These are phyloP conservation scores for Octodonta nipae DNA, from an alignment of 2,888 invertebrate species.

Conservation along the genomic window DNA sequence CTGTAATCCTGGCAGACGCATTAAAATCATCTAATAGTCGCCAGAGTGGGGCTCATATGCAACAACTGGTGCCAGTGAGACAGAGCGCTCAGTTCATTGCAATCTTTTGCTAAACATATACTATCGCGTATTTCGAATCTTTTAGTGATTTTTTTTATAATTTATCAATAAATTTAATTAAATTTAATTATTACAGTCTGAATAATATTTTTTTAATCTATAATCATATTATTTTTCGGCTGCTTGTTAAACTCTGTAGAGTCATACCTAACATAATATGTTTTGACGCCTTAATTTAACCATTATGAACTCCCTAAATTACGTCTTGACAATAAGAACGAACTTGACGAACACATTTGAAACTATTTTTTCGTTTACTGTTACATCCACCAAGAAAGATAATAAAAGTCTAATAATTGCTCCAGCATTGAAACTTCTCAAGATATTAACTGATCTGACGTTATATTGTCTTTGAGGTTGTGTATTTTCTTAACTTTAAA, in stretches of 20 bases:
- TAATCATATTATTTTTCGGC: constrained; percentile 3
- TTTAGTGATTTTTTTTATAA: no score
- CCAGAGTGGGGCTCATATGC: no score
- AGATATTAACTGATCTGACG: not conserved
- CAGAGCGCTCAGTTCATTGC: no score
- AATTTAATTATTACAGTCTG: no score
- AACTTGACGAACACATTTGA: constrained; percentile 6
- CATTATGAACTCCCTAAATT: constrained; percentile 7
- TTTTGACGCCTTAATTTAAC: constrained; percentile 5
- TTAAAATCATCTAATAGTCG: no score
- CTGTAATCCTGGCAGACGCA: no score
- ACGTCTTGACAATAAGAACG: constrained; percentile 3
- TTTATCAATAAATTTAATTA: no score
- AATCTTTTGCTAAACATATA: no score
- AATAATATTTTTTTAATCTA: no score
- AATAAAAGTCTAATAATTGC: constrained; percentile 3
- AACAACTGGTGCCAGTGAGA: no score
- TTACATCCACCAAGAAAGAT: constrained; percentile 4
- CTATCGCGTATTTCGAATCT: no score
- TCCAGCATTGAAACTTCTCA: constrained; percentile 4
- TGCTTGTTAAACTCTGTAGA: constrained; percentile 4
- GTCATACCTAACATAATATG: constrained; percentile 7
- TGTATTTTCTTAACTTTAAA: no score
- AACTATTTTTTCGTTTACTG: constrained; percentile 3
- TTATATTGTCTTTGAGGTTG: not conserved